Base-by-base conservation (phyloP, 2,113 vertebrate species). In the Clarias batrachus region DNA sequence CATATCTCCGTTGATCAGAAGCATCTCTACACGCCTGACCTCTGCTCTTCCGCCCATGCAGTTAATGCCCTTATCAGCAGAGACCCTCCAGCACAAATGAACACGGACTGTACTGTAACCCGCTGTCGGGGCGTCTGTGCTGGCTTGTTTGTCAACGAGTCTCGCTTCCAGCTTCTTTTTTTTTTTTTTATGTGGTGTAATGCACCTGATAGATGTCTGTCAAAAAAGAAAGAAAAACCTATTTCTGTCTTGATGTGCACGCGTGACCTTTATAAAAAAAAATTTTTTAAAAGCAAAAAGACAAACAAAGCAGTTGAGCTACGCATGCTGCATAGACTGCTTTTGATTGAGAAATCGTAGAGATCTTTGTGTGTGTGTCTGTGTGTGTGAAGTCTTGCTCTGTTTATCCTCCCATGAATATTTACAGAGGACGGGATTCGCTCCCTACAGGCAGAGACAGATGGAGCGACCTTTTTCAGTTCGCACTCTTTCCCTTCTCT, bases 381-480 rank as follows among this genome's bases (percentile, higher is more conserved):
- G 73, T 76, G 23, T 6, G 12, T 6, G 25, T 17, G 12, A 12
- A 60, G 77, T 81, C 56, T 86, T 60, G 76, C 85, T 80, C 63
- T 86, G 85, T 81, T 81, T 71, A 86, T 54, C 56, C 76, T 80
- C 56, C 74, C 82, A 87, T 70, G 54, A 48, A 87, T 89, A 84
- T 89, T 89, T 84, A 82, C 68, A 81, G 48, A 63, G 27, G 66
- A 41, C 48, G 66, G 63, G 52, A 73, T 71, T 70, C 21, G 60
- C 60, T 85, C 77, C 74, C 85, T 84, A 59, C 79, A 84, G 68
- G 71, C 23, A 76, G 82, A 66, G 78, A 77, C 85, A 89, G 88
- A 89, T 89, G 85, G 88, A 85, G 63, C 62, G 21, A 77, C 68
- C 76, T 76, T 87, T 81, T 87, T 85, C 66, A 63, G 77, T 87